Evolutionary conservation across 2,797 vertebrate species (phyloP), one percentile per base, ranked within the genome.

Genomic region (Hylomyscus alleni): DNA sequence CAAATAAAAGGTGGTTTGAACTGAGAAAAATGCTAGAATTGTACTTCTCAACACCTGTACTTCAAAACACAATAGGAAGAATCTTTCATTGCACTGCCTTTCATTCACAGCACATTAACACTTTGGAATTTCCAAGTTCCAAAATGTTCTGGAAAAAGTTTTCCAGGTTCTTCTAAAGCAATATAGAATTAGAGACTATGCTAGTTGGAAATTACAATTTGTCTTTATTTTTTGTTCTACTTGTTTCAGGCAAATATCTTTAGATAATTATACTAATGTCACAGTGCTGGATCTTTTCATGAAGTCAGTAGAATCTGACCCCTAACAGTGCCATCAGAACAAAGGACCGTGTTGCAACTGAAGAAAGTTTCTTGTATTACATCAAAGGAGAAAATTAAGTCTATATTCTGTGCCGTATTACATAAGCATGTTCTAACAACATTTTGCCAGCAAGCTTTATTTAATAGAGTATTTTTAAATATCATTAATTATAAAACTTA

Each of bases 211-310:
- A 84, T 94, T 94, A 31, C n/a, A 44, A 69, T 67, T 73, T 76
- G 24, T 67, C 75, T 96, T 96, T 90, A 81, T 26, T 93, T 52
- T 96, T 86, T 54, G 67, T 89, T 97, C 82, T 84, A 78, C 85
- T 95, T 56, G 3, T 86, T 95, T 95, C 82, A 97, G 96, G 89
- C 91, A 98, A 96, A 65, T 81, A 96, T 9, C 31, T 93, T 17
- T 90, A 92, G 80, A 92, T 50, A 77, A 40, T 81, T 31, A 72
- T 56, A 34, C 67, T 95, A 92, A 95, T 80, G 93, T 90, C 50
- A 95, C 87, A 89, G 29, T 69, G 72, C 4, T 52, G 91, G 29
- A 84, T 93, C 44, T 89, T 96, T 93, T 92, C 69, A 47, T 26
- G 50, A 95, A 89, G 31, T 77, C 75, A 93, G 44, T 50, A 85